phyloP scores from a whole-genome alignment of 2,113 vertebrate genomes.

The Stegastes partitus region DNA sequence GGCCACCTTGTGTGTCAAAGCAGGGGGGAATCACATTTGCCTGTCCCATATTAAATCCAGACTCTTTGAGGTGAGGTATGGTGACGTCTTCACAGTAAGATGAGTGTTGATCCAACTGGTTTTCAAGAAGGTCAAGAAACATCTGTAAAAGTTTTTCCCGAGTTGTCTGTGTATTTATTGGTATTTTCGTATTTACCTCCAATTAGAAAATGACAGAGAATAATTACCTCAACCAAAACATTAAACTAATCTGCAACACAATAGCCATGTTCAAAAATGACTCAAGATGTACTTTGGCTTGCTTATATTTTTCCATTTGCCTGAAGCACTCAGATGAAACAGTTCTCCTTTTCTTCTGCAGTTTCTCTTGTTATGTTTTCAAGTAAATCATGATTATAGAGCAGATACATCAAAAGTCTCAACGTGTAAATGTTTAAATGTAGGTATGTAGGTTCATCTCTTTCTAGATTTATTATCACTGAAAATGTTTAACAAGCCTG shows the following conservation, averaged over 20 bases:
- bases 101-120: conserved; percentile 13
- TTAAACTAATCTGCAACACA: conserved; percentile 56
- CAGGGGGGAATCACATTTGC: conserved; percentile 20
- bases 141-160: conserved; percentile 64
- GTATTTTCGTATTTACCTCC: conserved; percentile 69
- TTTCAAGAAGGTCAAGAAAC: conserved; percentile 42
- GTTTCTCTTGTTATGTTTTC: conserved; percentile 27
- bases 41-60: conserved; percentile 56
- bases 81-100: conserved; percentile 47
- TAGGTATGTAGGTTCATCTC: conserved; percentile 36
- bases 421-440: conserved; percentile 51
- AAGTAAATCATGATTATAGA: conserved; percentile 50
- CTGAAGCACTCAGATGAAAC: conserved; percentile 49
- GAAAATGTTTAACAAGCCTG: conserved; percentile 36
- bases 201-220: conserved; percentile 56
- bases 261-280: conserved; percentile 62
- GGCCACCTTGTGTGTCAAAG: conserved; percentile 62
- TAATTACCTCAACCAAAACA: conserved; percentile 60
- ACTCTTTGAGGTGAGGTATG: conserved; percentile 41
- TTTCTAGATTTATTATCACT: conserved; percentile 26
- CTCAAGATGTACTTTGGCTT: conserved; percentile 65
- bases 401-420: conserved; percentile 46
- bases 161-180: conserved; percentile 59
- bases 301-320: conserved; percentile 61
- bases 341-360: conserved; percentile 28